A percentile compares a stretch with the other conserved stretches of the same genome.
Conservation (phyloP, 2,888 invertebrate species). For the Patella pellucida region DNA sequence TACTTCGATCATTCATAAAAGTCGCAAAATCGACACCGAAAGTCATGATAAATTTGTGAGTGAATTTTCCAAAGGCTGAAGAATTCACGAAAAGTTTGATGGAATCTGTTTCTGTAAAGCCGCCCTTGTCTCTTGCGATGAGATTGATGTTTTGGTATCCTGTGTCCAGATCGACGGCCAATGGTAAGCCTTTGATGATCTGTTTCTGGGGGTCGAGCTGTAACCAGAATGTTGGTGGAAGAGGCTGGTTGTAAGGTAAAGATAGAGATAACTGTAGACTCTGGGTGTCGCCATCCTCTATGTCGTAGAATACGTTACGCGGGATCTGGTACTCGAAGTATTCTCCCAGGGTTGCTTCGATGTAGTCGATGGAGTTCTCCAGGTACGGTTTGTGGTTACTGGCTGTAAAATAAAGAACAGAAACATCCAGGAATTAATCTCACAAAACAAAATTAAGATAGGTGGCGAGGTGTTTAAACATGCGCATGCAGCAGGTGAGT, state of each 20-base stretch:
- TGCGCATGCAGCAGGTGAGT: too few species aligned
- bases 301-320: conserved; percentile 50
- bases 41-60: conserved; percentile 40
- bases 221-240: conserved; percentile 50
- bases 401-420: not conserved
- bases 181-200: conserved; percentile 52
- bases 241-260: conserved; percentile 34
- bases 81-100: conserved; percentile 37
- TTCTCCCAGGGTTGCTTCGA: conserved; percentile 41
- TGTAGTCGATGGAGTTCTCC: conserved; percentile 44
- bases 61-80: conserved; percentile 24
- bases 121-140: conserved; percentile 38
- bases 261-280: conserved; percentile 45
- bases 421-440: not conserved
- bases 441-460: too few species aligned
- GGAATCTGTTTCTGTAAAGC: conserved; percentile 31
- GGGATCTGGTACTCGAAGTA: conserved; percentile 50
- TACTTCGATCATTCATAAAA: conserved; percentile 35
- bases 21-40: conserved; percentile 37
- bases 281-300: conserved; percentile 55
- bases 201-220: conserved; percentile 47
- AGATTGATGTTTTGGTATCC: conserved; percentile 35
- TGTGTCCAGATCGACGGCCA: conserved; percentile 38
- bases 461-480: too few species aligned
- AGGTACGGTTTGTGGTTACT: conserved; percentile 39